phyloP scores from a whole-genome alignment of 2,797 vertebrate genomes.

The Pangasius krempfi region DNA sequence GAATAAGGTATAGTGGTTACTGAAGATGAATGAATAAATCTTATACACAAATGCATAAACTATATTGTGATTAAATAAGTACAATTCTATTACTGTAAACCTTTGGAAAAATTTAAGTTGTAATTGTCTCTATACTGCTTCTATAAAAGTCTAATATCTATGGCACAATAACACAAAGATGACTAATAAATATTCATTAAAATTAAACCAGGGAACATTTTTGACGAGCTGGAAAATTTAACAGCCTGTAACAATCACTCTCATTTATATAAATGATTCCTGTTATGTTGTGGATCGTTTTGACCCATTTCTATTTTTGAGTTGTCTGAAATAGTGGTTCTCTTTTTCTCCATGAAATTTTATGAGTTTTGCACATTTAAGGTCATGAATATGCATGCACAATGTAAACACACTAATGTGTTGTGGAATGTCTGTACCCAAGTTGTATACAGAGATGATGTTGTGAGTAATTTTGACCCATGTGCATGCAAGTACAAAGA shows the following conservation, averaged over 20 bases:
- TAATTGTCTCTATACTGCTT: neutral
- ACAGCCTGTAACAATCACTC: neutral
- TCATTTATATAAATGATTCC: neutral
- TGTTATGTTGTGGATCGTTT: neutral
- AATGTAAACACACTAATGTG: conserved; percentile 28
- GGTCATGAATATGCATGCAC: conserved; percentile 1
- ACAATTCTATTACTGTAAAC: neutral
- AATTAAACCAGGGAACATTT: neutral
- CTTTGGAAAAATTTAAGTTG: neutral
- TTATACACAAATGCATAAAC: neutral
- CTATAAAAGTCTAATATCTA: neutral
- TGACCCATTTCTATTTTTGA: conserved; percentile 3
- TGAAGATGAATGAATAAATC: neutral
- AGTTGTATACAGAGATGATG: conserved; percentile 32
- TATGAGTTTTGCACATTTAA: conserved; percentile 13
- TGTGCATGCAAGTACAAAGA: neutral
- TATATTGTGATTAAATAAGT: neutral
- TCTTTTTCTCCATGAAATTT: conserved; percentile 15
- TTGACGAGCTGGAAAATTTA: conserved; percentile 8
- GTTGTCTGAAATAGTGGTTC: neutral
- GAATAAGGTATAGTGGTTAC: neutral
- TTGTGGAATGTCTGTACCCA: conserved; percentile 3
- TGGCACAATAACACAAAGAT: neutral
- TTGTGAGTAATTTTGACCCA: conserved; percentile 23
- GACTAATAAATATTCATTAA: neutral